Conservation (phyloP, 2,113 vertebrate genomes). For the Thalassarche chlororhynchos region DNA sequence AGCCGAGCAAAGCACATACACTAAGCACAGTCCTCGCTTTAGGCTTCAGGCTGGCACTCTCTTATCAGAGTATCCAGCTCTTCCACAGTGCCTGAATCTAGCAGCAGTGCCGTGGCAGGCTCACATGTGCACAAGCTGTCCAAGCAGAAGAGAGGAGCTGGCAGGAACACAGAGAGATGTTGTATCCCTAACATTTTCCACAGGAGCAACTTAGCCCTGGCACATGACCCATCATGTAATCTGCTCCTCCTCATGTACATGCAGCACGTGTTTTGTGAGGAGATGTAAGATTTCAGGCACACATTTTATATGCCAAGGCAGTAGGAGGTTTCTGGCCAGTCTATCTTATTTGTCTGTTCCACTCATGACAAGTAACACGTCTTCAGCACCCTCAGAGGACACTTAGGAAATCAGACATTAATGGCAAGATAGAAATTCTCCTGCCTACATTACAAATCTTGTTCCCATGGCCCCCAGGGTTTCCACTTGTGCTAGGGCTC, state of each 20-base stretch:
- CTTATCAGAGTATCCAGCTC: background rate
- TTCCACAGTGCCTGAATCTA: background rate
- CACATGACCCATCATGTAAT: background rate
- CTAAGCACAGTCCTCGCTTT: background rate
- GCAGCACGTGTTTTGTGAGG: background rate
- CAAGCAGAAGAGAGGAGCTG: background rate
- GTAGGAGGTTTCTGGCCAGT: background rate
- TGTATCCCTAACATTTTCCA: background rate
- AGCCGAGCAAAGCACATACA: background rate
- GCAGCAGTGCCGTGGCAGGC: background rate
- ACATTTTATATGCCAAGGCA: background rate
- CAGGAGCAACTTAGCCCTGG: background rate
- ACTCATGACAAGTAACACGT: background rate
- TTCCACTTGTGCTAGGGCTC: background rate
- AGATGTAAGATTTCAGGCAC: background rate
- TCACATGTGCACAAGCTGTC: background rate
- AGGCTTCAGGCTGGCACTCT: background rate
- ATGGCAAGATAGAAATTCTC: slow-evolving; percentile 1
- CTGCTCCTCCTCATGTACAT: background rate
- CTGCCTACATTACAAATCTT: background rate
- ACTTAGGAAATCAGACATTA: slow-evolving; percentile 22
- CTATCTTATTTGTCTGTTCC: background rate
- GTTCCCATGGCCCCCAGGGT: background rate
- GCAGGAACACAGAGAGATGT: background rate
- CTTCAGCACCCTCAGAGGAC: background rate